Evolutionary conservation across 2,888 invertebrate species (phyloP).

Genomic region (Melangyna quadrimaculata): DNA sequence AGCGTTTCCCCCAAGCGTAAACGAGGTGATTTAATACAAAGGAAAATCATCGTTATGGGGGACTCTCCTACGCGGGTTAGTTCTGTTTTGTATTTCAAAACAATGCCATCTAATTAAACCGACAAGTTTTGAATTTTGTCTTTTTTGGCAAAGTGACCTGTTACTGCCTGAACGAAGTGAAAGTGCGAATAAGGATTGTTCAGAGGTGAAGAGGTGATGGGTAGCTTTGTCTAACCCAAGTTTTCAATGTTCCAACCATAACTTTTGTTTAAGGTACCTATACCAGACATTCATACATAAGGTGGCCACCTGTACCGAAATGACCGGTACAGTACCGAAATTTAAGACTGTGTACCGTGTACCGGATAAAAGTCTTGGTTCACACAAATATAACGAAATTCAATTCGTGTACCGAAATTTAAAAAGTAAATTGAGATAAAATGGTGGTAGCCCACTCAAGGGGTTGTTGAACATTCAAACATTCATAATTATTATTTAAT

Average conservation of each 20-base stretch:
- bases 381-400: too few species aligned
- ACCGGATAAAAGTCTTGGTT: too few species aligned
- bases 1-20: slow-evolving; percentile 30
- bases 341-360: too few species aligned
- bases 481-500: too few species aligned
- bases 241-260: neutral
- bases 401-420: too few species aligned
- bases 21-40: slow-evolving; percentile 65
- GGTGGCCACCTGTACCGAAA: too few species aligned
- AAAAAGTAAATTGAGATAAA: too few species aligned
- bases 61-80: slow-evolving; percentile 55
- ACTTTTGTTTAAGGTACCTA: neutral
- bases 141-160: slow-evolving; percentile 36
- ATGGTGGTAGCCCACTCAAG: too few species aligned
- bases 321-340: too few species aligned
- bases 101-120: slow-evolving; percentile 59
- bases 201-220: neutral
- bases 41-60: slow-evolving; percentile 61
- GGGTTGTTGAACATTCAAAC: too few species aligned
- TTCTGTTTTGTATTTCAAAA: slow-evolving; percentile 63
- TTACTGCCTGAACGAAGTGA: neutral
- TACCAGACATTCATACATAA: too few species aligned
- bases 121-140: slow-evolving; percentile 31
- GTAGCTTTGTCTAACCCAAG: neutral
- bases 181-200: slow-evolving; percentile 10